Percentiles rank a stretch among this genome's conserved stretches.
Evolutionary conservation across 92 coral and sea anemone genomes (phyloP).

Genomic region (Desmophyllum pertusum): DNA sequence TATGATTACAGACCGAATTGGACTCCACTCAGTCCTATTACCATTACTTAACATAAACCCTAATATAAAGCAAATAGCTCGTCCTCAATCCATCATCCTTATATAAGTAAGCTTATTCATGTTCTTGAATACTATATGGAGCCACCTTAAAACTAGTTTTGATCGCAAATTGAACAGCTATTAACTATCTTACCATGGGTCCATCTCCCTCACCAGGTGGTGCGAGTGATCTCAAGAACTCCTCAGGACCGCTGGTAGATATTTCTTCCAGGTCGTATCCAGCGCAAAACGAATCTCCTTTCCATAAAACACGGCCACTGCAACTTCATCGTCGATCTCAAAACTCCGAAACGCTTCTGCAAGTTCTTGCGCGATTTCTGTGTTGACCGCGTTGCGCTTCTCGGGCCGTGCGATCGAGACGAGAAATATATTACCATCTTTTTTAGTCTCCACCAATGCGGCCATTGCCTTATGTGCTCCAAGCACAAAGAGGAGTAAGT

Average conservation of each 20-base stretch:
- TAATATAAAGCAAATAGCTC: too few species aligned
- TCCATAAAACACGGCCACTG: slow-evolving; percentile 85
- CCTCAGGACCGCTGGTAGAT: slow-evolving; percentile 63
- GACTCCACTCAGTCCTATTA: too few species aligned
- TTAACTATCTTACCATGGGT: slow-evolving; percentile 71
- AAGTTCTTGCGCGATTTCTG: slow-evolving; percentile 70
- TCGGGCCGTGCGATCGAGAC: slow-evolving; percentile 86
- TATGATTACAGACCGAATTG: too few species aligned
- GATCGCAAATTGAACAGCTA: neutral
- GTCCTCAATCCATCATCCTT: too few species aligned
- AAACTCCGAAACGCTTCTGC: slow-evolving; percentile 70
- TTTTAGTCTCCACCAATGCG: slow-evolving; percentile 78
- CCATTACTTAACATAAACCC: too few species aligned
- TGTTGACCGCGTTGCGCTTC: slow-evolving; percentile 84
- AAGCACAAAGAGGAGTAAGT: too few species aligned
- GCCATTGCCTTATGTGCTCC: too few species aligned
- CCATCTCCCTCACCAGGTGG: slow-evolving; percentile 87
- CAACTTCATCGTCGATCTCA: slow-evolving; percentile 70
- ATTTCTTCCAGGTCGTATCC: slow-evolving; percentile 85
- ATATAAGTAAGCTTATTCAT: too few species aligned
- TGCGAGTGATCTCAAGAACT: slow-evolving; percentile 42
- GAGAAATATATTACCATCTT: slow-evolving; percentile 70
- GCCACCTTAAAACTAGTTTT: too few species aligned
- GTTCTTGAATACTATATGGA: too few species aligned
- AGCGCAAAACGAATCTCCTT: slow-evolving; percentile 78